Evolutionary conservation across 1,140 invertebrate species (phyloP), one percentile per base, ranked within the genome.

Genomic region (Apis laboriosa): DNA sequence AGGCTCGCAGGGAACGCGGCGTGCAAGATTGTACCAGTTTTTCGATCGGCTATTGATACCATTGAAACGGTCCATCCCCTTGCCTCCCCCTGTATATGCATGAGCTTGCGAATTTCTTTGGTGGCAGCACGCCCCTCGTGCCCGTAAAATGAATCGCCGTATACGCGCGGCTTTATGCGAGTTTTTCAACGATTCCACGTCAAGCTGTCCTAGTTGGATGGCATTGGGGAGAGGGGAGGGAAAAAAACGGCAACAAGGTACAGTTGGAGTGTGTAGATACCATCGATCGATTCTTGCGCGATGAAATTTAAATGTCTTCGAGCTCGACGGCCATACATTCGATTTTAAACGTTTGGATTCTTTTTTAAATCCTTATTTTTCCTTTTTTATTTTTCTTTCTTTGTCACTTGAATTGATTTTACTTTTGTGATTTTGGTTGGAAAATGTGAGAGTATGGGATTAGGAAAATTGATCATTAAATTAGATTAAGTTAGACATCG

Each of bases 1-100:
- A 70, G 84, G 77, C 76, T 74, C 81, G 82, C 72, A 68, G 83
- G 71, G 86, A 82, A 82, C 89, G 85, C 87, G 84, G 77, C 81
- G 85, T 83, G 83, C 76, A 87, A 92, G 92, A 93, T 93, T 93
- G 91, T 93, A 92, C 93, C 92, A 93, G 92, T 94, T 93, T 93
- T 94, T 93, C 91, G 84, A 90, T 78, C 83, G 83, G 88, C 89
- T 90, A 92, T 93, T 91, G 92, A 93, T 93, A 92, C 89, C 88
- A 80, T 75, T 80, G 84, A 86, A 87, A 71, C 84, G 86, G 85
- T 79, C 84, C 84, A 77, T 49, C 56, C 53, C 81, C 84, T 86
- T 43, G 55, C 75, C 76, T 77, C 72, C 75, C 79, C 84, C 83
- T 89, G 83, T 92, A 91, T 93, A 93, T 92, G 90, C 90, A 93